Evolutionary conservation across 2,113 vertebrate species (phyloP).

Genomic region (Xerus inauris): DNA sequence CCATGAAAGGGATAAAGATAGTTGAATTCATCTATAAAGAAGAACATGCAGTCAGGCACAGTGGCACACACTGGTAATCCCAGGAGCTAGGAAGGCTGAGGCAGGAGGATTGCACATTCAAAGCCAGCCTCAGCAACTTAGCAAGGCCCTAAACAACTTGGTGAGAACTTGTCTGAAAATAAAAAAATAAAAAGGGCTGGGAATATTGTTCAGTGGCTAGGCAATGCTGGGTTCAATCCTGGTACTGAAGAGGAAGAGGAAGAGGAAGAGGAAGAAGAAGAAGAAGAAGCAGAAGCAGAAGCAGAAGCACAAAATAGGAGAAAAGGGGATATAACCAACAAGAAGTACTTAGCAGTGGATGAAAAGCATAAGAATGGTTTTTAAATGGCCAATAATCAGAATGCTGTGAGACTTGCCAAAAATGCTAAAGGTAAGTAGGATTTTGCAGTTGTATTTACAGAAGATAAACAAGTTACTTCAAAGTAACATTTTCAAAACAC

Average conservation of each 20-base stretch:
- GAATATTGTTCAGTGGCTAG: too few relatives aligned
- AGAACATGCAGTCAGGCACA: neutral
- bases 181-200: too few relatives aligned
- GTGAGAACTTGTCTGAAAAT: too few relatives aligned
- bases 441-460: slow-evolving; percentile 27
- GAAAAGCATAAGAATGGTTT: slow-evolving; percentile 33
- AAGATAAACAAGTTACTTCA: slow-evolving; percentile 59
- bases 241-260: too few relatives aligned
- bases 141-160: too few relatives aligned
- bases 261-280: too few relatives aligned
- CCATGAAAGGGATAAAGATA: neutral
- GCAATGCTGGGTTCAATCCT: too few relatives aligned
- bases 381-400: slow-evolving; percentile 29
- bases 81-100: too few relatives aligned
- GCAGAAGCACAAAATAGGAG: neutral
- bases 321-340: neutral
- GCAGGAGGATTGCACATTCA: too few relatives aligned
- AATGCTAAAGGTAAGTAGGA: neutral
- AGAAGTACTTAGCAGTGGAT: slow-evolving; percentile 25
- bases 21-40: neutral
- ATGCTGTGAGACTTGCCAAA: neutral
- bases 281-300: too few relatives aligned
- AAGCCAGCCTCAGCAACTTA: too few relatives aligned
- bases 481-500: slow-evolving; percentile 58
- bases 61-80: too few relatives aligned